phyloP scores from a whole-genome alignment of 1,140 invertebrate species.

The Varroa destructor region DNA sequence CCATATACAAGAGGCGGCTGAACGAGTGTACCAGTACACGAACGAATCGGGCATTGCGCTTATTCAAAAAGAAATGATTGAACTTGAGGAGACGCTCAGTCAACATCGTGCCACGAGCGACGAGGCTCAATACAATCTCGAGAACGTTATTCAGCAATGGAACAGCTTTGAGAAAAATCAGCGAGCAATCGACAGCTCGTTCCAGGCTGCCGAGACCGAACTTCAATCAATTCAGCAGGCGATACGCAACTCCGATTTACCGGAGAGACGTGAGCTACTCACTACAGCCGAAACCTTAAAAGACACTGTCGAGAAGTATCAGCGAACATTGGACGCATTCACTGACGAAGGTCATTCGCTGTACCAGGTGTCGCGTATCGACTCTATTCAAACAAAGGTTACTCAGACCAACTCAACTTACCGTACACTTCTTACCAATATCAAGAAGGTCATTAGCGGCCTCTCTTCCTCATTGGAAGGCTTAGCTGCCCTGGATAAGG shows the following conservation, averaged over 20 bases:
- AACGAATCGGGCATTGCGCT: constrained; percentile 55
- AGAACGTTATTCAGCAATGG: constrained; percentile 64
- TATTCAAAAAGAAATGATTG: constrained; percentile 57
- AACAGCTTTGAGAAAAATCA: constrained; percentile 66
- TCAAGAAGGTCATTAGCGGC: constrained; percentile 38
- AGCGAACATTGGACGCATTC: constrained; percentile 66
- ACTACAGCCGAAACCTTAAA: constrained; percentile 49
- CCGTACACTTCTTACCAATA: constrained; percentile 53
- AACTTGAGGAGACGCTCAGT: constrained; percentile 47
- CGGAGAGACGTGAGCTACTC: constrained; percentile 65
- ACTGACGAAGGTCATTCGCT: constrained; percentile 74
- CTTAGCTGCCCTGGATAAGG: not conserved
- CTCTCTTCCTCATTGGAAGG: constrained; percentile 10
- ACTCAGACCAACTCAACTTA: constrained; percentile 73
- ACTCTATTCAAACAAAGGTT: constrained; percentile 69
- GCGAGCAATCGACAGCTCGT: constrained; percentile 66
- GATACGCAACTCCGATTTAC: constrained; percentile 59
- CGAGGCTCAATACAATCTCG: constrained; percentile 45
- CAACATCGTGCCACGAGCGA: constrained; percentile 40
- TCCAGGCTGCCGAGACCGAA: constrained; percentile 61
- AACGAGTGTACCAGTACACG: constrained; percentile 61
- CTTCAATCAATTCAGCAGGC: constrained; percentile 57
- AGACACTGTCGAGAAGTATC: constrained; percentile 58
- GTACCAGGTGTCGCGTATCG: constrained; percentile 65
- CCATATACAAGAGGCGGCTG: constrained; percentile 53